Conservation (phyloP, 2,888 invertebrate genomes). For the Sphinx pinastri region DNA sequence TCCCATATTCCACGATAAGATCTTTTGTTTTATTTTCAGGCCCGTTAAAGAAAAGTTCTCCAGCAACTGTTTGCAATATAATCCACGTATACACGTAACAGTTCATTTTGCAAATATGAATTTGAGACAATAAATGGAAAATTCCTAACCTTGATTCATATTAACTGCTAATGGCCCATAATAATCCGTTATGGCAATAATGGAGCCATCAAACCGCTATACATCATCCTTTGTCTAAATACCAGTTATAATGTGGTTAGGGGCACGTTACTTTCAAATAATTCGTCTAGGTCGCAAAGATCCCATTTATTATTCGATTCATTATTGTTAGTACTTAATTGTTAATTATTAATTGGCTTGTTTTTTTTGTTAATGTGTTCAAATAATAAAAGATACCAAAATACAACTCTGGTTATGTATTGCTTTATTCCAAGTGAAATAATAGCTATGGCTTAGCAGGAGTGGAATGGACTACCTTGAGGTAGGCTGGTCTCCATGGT, state of each 20-base stretch:
- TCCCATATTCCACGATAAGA: not conserved
- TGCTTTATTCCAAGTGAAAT: too few species aligned
- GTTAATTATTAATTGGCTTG: too few species aligned
- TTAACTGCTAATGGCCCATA: constrained; percentile 34
- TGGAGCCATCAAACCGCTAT: constrained; percentile 34
- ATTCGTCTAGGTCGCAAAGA: too few species aligned
- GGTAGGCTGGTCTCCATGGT: too few species aligned
- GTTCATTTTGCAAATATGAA: not conserved
- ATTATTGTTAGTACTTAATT: not conserved
- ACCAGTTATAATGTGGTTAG: not conserved
- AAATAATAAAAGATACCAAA: too few species aligned
- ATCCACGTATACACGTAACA: not conserved
- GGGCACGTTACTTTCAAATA: not conserved
- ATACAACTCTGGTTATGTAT: too few species aligned
- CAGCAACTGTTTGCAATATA: not conserved
- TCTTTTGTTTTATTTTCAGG: not conserved
- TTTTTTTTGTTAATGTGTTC: too few species aligned
- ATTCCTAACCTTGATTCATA: constrained; percentile 28
- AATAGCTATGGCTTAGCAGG: too few species aligned
- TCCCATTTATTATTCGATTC: not conserved
- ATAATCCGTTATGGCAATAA: constrained; percentile 33
- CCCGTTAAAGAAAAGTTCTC: not conserved
- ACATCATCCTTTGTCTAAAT: constrained; percentile 38
- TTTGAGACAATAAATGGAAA: constrained; percentile 10
- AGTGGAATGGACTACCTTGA: too few species aligned